A percentile compares a stretch with the other conserved stretches of the same genome.
Evolutionary conservation across 2,113 vertebrate genomes (phyloP).

Genomic region (western clawed frog (Xenopus tropicalis)): DNA sequence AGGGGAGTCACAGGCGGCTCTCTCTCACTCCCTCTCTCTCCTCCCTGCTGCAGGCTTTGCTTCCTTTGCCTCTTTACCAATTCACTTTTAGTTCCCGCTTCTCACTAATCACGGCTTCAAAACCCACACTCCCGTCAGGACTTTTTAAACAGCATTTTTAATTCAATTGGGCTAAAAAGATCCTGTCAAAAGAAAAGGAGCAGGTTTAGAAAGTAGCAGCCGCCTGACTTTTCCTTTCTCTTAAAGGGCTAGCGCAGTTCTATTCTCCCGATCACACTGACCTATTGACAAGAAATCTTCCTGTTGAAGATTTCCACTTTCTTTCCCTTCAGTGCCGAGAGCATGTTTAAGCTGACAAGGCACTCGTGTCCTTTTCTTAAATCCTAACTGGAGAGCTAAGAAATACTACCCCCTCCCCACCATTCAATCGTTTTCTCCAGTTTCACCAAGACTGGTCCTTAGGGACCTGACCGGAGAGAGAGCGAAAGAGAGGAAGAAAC

Average conservation of each 20-base stretch:
- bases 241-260: conserved; percentile 13
- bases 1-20: conserved; percentile 27
- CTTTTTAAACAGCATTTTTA: not conserved
- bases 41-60: conserved; percentile 25
- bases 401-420: not conserved
- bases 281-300: conserved; percentile 9
- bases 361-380: no score
- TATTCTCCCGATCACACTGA: not conserved
- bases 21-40: conserved; percentile 6
- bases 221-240: not conserved
- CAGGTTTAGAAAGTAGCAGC: not conserved
- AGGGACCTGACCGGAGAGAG: conserved; percentile 7
- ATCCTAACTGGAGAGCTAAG: no score
- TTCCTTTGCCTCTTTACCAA: not conserved
- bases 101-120: conserved; percentile 7
- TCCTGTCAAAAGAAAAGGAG: not conserved
- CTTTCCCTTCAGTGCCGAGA: no score
- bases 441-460: conserved; percentile 17
- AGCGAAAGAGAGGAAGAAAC: not conserved
- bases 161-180: not conserved
- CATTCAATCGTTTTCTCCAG: conserved; percentile 2
- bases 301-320: not conserved
- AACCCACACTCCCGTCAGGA: no score
- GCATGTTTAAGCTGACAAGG: no score
- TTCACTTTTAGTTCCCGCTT: conserved; percentile 15